Evolutionary conservation across 30 jellyfish, hydroid and myxozoan species (phyloP).

Genomic region (Mastigias papua): DNA sequence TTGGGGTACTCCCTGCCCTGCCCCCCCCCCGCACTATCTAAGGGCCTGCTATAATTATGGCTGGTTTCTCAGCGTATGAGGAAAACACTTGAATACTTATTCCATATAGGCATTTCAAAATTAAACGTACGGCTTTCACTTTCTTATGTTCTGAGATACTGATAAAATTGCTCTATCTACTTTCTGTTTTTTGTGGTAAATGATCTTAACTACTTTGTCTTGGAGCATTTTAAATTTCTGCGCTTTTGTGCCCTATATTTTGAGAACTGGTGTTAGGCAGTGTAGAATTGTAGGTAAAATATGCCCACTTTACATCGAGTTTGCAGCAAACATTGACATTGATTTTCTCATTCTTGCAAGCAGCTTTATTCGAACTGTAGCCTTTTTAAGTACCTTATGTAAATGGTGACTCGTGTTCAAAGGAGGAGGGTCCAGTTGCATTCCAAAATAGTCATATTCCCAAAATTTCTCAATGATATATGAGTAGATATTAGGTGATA

Average conservation of each 20-base stretch:
- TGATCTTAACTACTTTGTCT: conserved; percentile 33
- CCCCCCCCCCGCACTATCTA: too few relatives aligned
- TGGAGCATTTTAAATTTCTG: conserved; percentile 30
- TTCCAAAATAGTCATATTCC: conserved; percentile 51
- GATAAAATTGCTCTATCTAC: conserved; percentile 47
- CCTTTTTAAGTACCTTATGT: conserved; percentile 26
- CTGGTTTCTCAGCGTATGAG: conserved; percentile 25
- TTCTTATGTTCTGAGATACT: conserved; percentile 52
- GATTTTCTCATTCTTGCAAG: conserved; percentile 17
- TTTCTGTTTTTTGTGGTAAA: conserved; percentile 18
- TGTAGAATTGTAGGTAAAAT: conserved; percentile 15
- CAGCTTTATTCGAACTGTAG: conserved; percentile 13
- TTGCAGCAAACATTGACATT: conserved; percentile 31
- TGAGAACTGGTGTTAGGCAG: conserved; percentile 33
- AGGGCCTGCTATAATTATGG: too few relatives aligned
- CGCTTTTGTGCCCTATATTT: conserved; percentile 17
- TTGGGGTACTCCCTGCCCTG: too few relatives aligned
- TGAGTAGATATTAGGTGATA: too few relatives aligned
- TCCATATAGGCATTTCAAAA: conserved; percentile 58
- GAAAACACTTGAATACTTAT: conserved; percentile 60
- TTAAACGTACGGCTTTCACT: conserved; percentile 55
- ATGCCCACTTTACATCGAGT: conserved; percentile 25
- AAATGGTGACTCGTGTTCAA: conserved; percentile 47
- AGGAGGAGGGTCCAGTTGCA: conserved; percentile 37
- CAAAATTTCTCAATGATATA: too few relatives aligned